phyloP scores from a whole-genome alignment of 2,113 vertebrate species.

The Ariopsis seemanni region DNA sequence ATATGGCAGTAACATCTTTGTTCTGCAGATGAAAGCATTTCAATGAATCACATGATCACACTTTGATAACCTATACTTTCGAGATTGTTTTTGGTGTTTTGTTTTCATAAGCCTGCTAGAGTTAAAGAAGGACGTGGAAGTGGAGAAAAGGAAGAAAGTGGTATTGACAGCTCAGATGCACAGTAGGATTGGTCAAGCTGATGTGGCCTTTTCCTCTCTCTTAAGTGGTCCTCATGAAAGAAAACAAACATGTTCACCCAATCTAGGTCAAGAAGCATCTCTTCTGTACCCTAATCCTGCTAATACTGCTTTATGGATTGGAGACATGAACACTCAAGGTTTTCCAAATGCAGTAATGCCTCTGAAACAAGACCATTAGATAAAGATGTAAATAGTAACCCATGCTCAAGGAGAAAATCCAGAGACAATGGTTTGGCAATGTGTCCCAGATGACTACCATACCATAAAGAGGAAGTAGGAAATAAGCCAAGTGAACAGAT shows the following conservation, averaged over 20 bases:
- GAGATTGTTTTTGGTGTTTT: background rate
- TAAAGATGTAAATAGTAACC: background rate
- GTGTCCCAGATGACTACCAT: background rate
- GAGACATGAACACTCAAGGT: background rate
- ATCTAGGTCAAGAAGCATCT: background rate
- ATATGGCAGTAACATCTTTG: constrained; percentile 57
- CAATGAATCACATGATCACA: background rate
- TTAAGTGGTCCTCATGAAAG: background rate
- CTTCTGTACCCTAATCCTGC: background rate
- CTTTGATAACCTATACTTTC: constrained; percentile 1
- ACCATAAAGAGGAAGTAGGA: background rate
- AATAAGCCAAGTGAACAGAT: too few relatives aligned
- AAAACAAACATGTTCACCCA: background rate
- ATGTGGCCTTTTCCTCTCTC: background rate
- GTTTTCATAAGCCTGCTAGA: background rate
- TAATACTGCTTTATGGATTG: background rate
- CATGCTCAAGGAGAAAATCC: background rate
- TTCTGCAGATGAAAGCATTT: constrained; percentile 14
- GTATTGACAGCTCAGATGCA: background rate
- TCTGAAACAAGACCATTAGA: background rate
- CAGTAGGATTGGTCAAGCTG: background rate
- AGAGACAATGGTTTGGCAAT: background rate
- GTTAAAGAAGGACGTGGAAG: background rate
- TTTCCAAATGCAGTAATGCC: background rate
- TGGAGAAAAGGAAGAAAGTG: background rate